These are phyloP conservation scores for Ceratosolen fusciceps DNA, from an alignment of 1,140 invertebrate species.

Conservation along the genomic window DNA sequence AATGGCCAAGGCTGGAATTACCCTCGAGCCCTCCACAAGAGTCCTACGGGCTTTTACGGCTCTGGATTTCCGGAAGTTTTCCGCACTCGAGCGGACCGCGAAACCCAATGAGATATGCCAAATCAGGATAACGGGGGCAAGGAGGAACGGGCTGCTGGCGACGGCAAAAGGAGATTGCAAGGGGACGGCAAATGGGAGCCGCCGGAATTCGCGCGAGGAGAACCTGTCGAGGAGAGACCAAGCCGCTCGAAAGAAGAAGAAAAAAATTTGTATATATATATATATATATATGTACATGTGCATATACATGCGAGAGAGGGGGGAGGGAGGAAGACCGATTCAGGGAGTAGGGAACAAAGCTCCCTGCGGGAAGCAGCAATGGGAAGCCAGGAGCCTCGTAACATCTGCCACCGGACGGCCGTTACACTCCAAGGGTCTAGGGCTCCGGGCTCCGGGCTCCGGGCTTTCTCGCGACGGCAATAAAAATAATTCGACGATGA, in stretches of 20 bases:
- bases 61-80: background rate
- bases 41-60: too few relatives aligned
- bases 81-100: too few relatives aligned
- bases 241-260: background rate
- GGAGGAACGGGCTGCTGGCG: too few relatives aligned
- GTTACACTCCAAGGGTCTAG: background rate
- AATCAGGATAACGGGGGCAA: too few relatives aligned
- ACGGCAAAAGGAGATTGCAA: too few relatives aligned
- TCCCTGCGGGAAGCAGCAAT: background rate
- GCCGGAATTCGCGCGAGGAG: too few relatives aligned
- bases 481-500: slow-evolving; percentile 63
- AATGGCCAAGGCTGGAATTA: background rate
- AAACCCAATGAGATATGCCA: too few relatives aligned
- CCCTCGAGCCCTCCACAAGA: background rate
- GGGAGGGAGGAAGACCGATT: too few relatives aligned
- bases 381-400: background rate
- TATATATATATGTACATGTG: too few relatives aligned
- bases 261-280: too few relatives aligned
- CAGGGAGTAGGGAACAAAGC: background rate
- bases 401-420: slow-evolving; percentile 16
- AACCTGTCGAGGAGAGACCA: background rate
- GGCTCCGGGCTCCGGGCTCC: background rate
- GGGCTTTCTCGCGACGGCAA: slow-evolving; percentile 41
- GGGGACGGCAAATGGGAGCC: too few relatives aligned
- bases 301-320: too few relatives aligned